These are phyloP conservation scores for Thymelicus acteon DNA, from an alignment of 2,888 invertebrate species.

Conservation along the genomic window DNA sequence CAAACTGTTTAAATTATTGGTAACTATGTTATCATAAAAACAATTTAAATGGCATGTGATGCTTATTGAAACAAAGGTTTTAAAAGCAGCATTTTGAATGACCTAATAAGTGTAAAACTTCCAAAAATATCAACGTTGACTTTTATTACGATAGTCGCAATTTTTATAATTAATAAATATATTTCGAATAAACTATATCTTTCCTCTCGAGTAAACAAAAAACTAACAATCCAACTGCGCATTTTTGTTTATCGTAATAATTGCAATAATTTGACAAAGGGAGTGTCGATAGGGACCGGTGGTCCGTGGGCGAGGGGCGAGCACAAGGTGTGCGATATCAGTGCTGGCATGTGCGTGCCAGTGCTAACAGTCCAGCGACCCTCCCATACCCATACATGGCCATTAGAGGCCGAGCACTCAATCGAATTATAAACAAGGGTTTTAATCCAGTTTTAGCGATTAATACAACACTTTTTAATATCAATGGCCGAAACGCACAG, in stretches of 20 bases:
- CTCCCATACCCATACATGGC: conserved; percentile 47
- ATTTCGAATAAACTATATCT: too few relatives aligned
- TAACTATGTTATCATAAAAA: too few relatives aligned
- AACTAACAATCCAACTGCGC: conserved; percentile 15
- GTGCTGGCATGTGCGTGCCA: conserved; percentile 76
- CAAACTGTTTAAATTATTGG: too few relatives aligned
- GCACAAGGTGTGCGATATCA: conserved; percentile 83
- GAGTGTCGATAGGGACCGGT: conserved; percentile 55
- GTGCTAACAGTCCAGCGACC: conserved; percentile 62
- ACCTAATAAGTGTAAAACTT: too few relatives aligned
- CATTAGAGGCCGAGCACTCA: conserved; percentile 36
- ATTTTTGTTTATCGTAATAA: conserved; percentile 38
- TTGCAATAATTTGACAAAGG: conserved; percentile 50
- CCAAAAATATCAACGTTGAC: too few relatives aligned
- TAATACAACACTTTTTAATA: conserved; percentile 1
- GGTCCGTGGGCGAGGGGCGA: conserved; percentile 68
- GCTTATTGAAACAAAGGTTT: too few relatives aligned
- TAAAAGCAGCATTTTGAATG: too few relatives aligned
- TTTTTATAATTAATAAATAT: too few relatives aligned
- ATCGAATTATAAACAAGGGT: conserved; percentile 35
- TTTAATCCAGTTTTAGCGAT: conserved; percentile 27
- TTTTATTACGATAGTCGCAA: too few relatives aligned
- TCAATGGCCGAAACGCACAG: too few relatives aligned
- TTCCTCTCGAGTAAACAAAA: neutral
- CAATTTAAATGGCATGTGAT: too few relatives aligned